A percentile compares a stretch with the other conserved stretches of the same genome.
Conservation (phyloP, 2,113 vertebrate species). For the Sinocyclocheilus anophthalmus region DNA sequence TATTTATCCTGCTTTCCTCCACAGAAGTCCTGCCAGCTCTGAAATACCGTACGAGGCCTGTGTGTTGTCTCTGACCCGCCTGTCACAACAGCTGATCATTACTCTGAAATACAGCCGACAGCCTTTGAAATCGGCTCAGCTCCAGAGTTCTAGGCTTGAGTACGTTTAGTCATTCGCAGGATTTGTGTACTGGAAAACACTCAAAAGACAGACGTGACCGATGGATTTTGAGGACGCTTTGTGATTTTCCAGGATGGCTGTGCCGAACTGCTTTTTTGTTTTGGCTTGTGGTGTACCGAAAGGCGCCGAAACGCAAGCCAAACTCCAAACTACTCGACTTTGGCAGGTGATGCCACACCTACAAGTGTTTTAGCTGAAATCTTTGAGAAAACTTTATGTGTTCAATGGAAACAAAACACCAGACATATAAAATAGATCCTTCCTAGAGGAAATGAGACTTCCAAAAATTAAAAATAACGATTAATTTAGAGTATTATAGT, state of each 20-base stretch:
- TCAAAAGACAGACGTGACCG: not conserved
- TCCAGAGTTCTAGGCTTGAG: not conserved
- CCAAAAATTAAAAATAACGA: not conserved
- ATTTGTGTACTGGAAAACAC: not conserved
- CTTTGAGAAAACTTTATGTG: not conserved
- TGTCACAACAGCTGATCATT: slow-evolving; percentile 39
- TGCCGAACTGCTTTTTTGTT: not conserved
- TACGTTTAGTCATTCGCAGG: not conserved
- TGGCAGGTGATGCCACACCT: slow-evolving; percentile 1
- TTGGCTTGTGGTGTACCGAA: not conserved
- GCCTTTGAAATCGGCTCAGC: not conserved
- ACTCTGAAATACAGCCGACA: not conserved
- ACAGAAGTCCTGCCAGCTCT: slow-evolving; percentile 40
- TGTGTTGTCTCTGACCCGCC: slow-evolving; percentile 38
- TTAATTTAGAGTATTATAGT: not conserved
- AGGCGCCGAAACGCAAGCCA: not conserved
- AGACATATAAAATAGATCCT: not conserved
- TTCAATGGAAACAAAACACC: not conserved
- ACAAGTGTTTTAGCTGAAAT: not conserved
- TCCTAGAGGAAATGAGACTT: not conserved
- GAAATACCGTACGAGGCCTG: slow-evolving; percentile 23
- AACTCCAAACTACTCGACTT: not conserved
- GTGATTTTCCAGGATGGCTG: not conserved
- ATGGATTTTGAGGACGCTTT: not conserved
- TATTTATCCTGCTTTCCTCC: slow-evolving; percentile 38